Conservation (phyloP, 2,797 vertebrate genomes). For the Dermochelys coriacea region DNA sequence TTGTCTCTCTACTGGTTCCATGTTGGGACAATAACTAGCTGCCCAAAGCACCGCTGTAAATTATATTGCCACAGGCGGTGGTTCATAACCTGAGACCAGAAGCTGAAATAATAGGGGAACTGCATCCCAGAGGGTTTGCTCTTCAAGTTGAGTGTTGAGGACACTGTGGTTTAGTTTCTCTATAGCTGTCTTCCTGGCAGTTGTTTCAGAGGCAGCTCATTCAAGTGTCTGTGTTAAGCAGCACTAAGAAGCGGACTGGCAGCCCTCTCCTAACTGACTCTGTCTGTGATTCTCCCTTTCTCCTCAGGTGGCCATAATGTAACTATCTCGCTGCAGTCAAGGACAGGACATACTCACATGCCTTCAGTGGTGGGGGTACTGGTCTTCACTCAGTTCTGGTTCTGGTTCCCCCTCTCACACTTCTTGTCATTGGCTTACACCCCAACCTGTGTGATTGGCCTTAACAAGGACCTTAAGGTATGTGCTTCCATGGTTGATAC, state of each 20-base stretch:
- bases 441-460: constrained; percentile 97
- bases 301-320: constrained; percentile 94
- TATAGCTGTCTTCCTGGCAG: neutral
- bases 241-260: neutral
- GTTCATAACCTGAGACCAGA: neutral
- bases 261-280: neutral
- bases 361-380: constrained; percentile 96
- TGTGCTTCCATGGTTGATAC: fast-evolving
- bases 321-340: constrained; percentile 97
- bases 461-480: constrained; percentile 99
- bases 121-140: neutral
- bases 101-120: neutral
- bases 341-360: constrained; percentile 99
- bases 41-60: neutral
- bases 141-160: neutral
- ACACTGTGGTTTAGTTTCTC: neutral
- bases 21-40: neutral
- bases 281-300: constrained; percentile 16
- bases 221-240: neutral
- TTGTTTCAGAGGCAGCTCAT: neutral
- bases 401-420: constrained; percentile 99
- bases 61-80: neutral
- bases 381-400: constrained; percentile 99
- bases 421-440: constrained; percentile 97
- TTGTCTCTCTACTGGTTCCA: fast-evolving